Conservation (phyloP, 1,140 invertebrate species). For the Ditylenchus dipsaci region DNA sequence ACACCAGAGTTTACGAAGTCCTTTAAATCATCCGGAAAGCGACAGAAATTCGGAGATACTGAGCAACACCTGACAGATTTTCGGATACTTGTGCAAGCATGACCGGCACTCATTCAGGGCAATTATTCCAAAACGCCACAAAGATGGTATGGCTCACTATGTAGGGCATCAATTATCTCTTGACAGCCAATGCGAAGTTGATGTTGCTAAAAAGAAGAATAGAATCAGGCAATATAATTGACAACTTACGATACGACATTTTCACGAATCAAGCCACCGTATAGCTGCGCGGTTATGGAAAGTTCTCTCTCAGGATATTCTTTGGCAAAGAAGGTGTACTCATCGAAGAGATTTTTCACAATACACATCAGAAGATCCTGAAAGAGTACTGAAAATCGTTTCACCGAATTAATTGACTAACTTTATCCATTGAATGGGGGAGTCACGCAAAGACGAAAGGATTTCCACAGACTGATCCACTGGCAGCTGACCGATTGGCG, state of each 20-base stretch:
- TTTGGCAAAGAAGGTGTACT: constrained; percentile 86
- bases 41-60: constrained; percentile 21
- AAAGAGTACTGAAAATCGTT: neutral
- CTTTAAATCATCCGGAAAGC: constrained; percentile 25
- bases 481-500: too few species aligned
- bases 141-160: constrained; percentile 6
- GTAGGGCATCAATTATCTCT: constrained; percentile 43
- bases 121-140: constrained; percentile 45
- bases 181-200: constrained; percentile 45
- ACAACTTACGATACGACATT: constrained; percentile 66
- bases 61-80: constrained; percentile 45
- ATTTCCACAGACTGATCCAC: too few species aligned
- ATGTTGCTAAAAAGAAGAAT: constrained; percentile 25
- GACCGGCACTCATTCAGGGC: constrained; percentile 38
- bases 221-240: neutral
- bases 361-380: constrained; percentile 83
- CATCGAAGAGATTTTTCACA: constrained; percentile 92
- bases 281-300: constrained; percentile 89
- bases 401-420: too few species aligned
- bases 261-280: constrained; percentile 94
- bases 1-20: constrained; percentile 35
- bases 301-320: constrained; percentile 97
- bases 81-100: constrained; percentile 38
- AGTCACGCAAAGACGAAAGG: too few species aligned
- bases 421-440: too few species aligned